phyloP scores from a whole-genome alignment of 2,797 vertebrate species.

The Macropodus opercularis region DNA sequence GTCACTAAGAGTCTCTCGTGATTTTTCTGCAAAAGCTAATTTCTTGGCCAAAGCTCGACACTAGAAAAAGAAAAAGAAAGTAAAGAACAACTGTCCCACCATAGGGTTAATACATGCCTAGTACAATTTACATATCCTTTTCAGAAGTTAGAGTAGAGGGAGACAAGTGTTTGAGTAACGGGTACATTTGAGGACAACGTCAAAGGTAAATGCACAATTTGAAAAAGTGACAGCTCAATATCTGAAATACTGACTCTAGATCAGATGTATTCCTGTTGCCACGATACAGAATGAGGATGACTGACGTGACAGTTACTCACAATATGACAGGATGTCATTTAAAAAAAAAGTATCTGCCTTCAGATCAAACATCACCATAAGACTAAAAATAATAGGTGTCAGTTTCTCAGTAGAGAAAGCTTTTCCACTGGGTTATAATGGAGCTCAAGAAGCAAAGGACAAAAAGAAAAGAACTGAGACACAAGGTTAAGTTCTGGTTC shows the following conservation, averaged over 20 bases:
- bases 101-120: neutral
- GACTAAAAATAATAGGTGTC: slow-evolving; percentile 33
- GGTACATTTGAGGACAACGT: slow-evolving; percentile 7
- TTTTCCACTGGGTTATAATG: slow-evolving; percentile 8
- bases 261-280: slow-evolving; percentile 31
- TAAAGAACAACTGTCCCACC: slow-evolving; percentile 10
- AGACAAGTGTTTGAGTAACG: slow-evolving; percentile 19
- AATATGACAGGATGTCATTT: slow-evolving; percentile 13
- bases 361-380: slow-evolving; percentile 26
- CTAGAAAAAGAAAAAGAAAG: slow-evolving; percentile 67
- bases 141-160: slow-evolving; percentile 14
- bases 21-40: slow-evolving; percentile 91
- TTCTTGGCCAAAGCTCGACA: slow-evolving; percentile 96
- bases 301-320: slow-evolving; percentile 26
- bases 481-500: slow-evolving; percentile 23
- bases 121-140: slow-evolving; percentile 1
- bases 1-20: slow-evolving; percentile 86
- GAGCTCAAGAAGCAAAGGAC: slow-evolving; percentile 2
- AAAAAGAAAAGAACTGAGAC: slow-evolving; percentile 28
- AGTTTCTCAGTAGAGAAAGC: slow-evolving; percentile 1
- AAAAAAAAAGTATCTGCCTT: slow-evolving; percentile 23
- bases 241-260: slow-evolving; percentile 17
- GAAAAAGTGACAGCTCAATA: slow-evolving; percentile 36
- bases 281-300: slow-evolving; percentile 24
- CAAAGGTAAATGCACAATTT: slow-evolving; percentile 26